Base-by-base conservation (phyloP, 2,113 vertebrate species). In the Oryzias melastigma region DNA sequence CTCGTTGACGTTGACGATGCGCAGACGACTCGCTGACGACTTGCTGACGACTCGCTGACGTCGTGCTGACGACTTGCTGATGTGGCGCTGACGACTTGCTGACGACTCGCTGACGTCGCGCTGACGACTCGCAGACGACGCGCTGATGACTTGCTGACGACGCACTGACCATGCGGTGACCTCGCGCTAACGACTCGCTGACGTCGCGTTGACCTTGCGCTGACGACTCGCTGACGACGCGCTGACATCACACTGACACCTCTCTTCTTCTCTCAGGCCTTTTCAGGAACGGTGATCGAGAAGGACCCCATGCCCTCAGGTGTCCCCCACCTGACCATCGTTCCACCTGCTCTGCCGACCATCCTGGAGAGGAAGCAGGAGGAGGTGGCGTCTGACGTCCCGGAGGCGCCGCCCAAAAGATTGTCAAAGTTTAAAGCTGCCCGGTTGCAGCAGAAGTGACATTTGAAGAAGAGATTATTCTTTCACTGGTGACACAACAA, bases 211-310 rank as follows among this genome's bases (percentile, higher is more conserved):
- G n/a, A n/a, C n/a, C n/a, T n/a, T n/a, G n/a, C n/a, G n/a, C n/a
- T 22, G 2, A 22, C 22, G 3, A 2, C 2, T 2, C 22, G 3
- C 22, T 22, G 22, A 22, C 2, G 22, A 22, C 22, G 22, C 22
- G 22, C 22, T 22, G 22, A 22, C 22, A 3, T 2, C 35, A 3
- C 25, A 7, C 35, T 35, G 35, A 35, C 15, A 62, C 7, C 14
- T 74, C 35, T 52, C n/a, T 75, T 85, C 52, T 78, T 35, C 16
- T 35, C 20, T 14, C 57, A 98, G 97, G 95, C 97, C 14, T 99
- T 99, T 92, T 98, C 96, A 20, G 96, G 97, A 57, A 97, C 92
- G 0, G 97, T 99, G 35, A 88, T 98, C 58, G 97, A 99, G 81
- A 99, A 98, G 78, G 95, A 99, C 68, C 93, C 93, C 15, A 91